Evolutionary conservation across 1,140 invertebrate genomes (phyloP), one percentile per base, ranked within the genome.

Genomic region (Octopus sinensis): DNA sequence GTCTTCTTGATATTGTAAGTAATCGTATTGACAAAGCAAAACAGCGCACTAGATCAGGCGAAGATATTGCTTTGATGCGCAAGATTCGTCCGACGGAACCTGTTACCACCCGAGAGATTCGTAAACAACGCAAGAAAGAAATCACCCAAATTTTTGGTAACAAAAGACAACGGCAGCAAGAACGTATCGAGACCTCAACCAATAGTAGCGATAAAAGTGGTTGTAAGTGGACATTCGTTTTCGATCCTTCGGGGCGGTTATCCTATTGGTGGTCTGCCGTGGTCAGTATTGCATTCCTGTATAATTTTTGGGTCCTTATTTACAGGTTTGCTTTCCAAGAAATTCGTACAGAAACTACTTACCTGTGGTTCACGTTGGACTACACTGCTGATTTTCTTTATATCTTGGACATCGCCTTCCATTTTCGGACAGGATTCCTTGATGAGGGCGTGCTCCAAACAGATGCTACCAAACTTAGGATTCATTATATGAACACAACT

Each of bases 401-500:
- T 92, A 91, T 98, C 85, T 93, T 97, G 84, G 97, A 99, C 90
- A 98, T 99, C 89, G 93, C 96, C 84, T 97, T 99, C 92, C 96
- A 98, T 92, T 98, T 99, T 92, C 94, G 97, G 83, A 99, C 97
- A 78, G 97, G 97, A 75, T 99, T 98, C 89, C 92, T 90, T 13
- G 89, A 90, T 54, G 89, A 91, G 78, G 90, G 90, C 3, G 97
- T 99, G 43, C 92, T 99, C 82, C 97, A 99, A 91, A 99, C 97
- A 53, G 97, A 99, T 91, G 93, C 96, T 51, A 94, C 94, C 4
- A 98, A 98, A 91, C 91, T 99, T 81, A 93, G 97, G 79, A 95
- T 96, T 86, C 97, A 99, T 91, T 99, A 99, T 91, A 98, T 98
- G 95, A 99, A 99, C 92, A 97, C 96, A 84, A 99, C 97, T 79